A percentile compares a stretch with the other conserved stretches of the same genome.
phyloP scores from a whole-genome alignment of 2,797 vertebrate species.

The Glossophaga mutica region DNA sequence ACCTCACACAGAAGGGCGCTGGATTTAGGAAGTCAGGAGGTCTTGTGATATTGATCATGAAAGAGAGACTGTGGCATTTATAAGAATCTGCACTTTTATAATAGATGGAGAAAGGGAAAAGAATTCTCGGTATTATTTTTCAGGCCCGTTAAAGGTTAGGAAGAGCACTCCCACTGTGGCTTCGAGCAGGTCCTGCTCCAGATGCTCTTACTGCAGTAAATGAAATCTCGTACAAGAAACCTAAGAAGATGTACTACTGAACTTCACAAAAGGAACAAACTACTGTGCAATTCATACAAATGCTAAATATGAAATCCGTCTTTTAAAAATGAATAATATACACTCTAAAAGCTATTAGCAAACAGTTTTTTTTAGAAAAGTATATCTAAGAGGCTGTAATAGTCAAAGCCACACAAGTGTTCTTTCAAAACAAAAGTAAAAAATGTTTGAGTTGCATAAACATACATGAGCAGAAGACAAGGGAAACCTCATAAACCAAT shows the following conservation, averaged over 20 bases:
- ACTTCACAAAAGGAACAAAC: not conserved
- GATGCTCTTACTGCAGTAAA: not conserved
- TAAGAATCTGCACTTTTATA: not conserved
- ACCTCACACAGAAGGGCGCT: not conserved
- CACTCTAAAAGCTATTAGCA: not conserved
- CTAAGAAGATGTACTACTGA: not conserved
- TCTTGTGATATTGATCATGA: not conserved
- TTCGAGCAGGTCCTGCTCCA: not conserved
- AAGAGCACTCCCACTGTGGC: not conserved
- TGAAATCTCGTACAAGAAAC: not conserved
- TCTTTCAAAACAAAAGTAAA: slow-evolving; percentile 30
- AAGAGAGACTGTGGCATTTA: not conserved
- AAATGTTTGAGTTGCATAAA: not conserved
- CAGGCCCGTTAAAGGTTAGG: not conserved
- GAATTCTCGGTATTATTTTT: not conserved
- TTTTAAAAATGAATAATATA: slow-evolving; percentile 10
- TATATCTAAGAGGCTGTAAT: not conserved
- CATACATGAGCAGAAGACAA: not conserved
- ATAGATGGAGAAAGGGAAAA: not conserved
- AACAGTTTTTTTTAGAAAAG: not conserved
- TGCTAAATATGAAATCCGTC: not conserved
- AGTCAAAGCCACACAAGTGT: not conserved
- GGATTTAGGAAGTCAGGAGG: not conserved
- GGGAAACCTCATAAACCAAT: not conserved
- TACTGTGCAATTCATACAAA: not conserved